Evolutionary conservation across 2,797 vertebrate genomes (phyloP).

Genomic region (Manis pentadactyla): DNA sequence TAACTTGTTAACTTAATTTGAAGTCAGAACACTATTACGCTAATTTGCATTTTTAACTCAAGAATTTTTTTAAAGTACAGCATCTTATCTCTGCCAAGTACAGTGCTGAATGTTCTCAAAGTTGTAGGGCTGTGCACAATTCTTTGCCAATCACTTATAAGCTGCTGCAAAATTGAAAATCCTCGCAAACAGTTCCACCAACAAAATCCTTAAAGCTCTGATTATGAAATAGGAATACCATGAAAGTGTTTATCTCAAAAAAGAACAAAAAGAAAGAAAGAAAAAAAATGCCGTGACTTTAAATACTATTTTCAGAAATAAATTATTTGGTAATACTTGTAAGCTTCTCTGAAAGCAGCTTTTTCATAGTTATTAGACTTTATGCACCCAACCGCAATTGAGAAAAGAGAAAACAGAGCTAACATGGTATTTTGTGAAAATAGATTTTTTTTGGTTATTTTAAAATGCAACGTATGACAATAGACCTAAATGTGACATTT

Average conservation of each 20-base stretch:
- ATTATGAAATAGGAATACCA: conserved; percentile 42
- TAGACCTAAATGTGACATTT: background rate
- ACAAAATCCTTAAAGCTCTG: background rate
- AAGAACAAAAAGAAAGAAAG: background rate
- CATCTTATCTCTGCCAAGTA: conserved; percentile 32
- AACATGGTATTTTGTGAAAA: conserved; percentile 41
- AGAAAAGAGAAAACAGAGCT: background rate
- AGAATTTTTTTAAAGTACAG: background rate
- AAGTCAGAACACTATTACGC: conserved; percentile 22
- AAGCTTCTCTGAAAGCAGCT: conserved; percentile 26
- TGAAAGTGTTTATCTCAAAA: conserved; percentile 42
- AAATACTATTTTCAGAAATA: conserved; percentile 56
- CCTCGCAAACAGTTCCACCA: background rate
- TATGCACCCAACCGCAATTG: background rate
- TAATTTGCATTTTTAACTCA: conserved; percentile 49
- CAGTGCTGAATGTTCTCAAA: background rate
- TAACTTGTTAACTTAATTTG: conserved; percentile 56
- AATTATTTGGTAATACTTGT: background rate
- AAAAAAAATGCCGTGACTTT: background rate
- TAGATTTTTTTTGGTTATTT: background rate
- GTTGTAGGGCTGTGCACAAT: background rate
- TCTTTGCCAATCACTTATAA: background rate
- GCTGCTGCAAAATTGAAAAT: conserved; percentile 44
- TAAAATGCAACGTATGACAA: background rate
- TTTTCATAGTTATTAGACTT: conserved; percentile 39